phyloP scores from a whole-genome alignment of 2,888 invertebrate species.

The Teleiodes luculella region DNA sequence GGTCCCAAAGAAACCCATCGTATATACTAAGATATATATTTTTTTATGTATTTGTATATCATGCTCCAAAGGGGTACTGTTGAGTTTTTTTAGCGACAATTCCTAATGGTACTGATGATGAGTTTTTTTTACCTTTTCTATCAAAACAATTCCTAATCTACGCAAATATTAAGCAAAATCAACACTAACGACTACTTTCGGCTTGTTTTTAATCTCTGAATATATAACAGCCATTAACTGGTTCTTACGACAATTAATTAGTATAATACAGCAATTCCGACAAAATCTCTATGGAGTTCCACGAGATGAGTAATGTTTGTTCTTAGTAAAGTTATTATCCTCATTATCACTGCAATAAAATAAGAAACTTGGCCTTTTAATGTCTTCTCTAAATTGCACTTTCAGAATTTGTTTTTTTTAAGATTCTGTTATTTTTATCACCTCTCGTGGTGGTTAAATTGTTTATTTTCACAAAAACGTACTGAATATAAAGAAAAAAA shows the following conservation, averaged over 20 bases:
- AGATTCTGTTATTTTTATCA: too few relatives aligned
- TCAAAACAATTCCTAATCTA: not conserved
- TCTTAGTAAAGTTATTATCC: slow-evolving; percentile 70
- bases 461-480: not conserved
- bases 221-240: slow-evolving; percentile 62
- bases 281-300: slow-evolving; percentile 64
- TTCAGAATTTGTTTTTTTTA: not conserved
- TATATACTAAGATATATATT: too few relatives aligned
- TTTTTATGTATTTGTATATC: too few relatives aligned
- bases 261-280: slow-evolving; percentile 73
- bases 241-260: slow-evolving; percentile 72
- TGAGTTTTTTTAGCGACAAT: too few relatives aligned
- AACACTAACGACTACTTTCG: slow-evolving; percentile 6
- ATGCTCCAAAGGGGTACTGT: too few relatives aligned
- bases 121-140: not conserved
- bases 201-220: slow-evolving; percentile 49
- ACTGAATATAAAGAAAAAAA: too few relatives aligned
- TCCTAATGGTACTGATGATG: too few relatives aligned
- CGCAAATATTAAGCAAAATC: not conserved
- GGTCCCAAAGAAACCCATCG: too few relatives aligned
- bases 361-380: slow-evolving; percentile 53
- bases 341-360: slow-evolving; percentile 68
- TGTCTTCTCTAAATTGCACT: slow-evolving; percentile 48
- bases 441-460: not conserved
- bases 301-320: slow-evolving; percentile 67